A percentile compares a stretch with the other conserved stretches of the same genome.
Conservation (phyloP, 2,888 invertebrate genomes). For the Galeruca laticollis region DNA sequence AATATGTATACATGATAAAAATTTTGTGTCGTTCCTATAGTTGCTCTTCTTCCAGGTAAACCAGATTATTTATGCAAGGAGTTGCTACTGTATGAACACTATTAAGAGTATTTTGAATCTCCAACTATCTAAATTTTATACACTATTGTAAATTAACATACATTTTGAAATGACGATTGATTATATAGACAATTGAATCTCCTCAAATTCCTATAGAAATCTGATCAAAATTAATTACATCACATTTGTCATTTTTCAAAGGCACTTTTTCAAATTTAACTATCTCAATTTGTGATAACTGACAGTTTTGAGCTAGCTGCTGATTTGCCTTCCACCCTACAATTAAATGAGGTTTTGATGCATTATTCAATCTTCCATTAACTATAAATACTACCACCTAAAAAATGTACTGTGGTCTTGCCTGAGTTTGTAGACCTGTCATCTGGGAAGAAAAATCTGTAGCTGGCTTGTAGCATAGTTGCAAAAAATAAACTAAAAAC, state of each 20-base stretch:
- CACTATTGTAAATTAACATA: background rate
- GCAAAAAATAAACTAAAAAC: no score
- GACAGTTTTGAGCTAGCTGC: background rate
- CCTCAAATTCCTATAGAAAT: background rate
- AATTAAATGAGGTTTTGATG: no score
- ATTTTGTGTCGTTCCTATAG: background rate
- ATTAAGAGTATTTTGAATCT: background rate
- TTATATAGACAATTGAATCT: background rate
- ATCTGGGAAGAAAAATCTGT: no score
- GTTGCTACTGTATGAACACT: background rate
- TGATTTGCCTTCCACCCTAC: no score
- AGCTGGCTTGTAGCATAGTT: no score
- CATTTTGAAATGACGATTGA: background rate
- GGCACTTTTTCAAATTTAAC: background rate
- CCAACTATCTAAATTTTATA: background rate
- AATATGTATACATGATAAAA: constrained; percentile 1
- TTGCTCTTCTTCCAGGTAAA: background rate
- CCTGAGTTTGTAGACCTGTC: no score
- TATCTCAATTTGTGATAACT: background rate
- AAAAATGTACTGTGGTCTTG: no score
- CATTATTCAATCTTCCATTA: no score
- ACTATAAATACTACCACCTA: no score
- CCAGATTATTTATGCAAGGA: background rate
- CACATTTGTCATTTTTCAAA: background rate
- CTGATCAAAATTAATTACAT: background rate